Base-by-base conservation (phyloP, 2,113 vertebrate genomes). In the Nasalis larvatus region DNA sequence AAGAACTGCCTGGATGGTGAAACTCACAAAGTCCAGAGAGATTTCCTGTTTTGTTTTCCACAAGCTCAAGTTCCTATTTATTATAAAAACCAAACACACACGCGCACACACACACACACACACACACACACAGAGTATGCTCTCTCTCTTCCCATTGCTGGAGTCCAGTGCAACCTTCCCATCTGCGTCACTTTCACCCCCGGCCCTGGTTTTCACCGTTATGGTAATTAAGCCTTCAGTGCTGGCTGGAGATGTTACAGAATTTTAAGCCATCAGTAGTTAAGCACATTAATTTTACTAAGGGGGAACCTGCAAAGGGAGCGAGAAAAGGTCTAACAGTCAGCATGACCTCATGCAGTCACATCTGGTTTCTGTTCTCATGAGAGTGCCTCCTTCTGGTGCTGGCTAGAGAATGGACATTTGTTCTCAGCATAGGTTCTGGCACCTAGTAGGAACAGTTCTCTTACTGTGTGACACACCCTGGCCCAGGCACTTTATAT, bases 11-110 rank as follows among this genome's bases (percentile, higher is more conserved):
- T 93, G 97, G 96, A 98, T 96, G 85, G 92, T 95, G 92, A 96
- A 97, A 96, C 83, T 89, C 78, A 81, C 32, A 17, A 88, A 94
- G 77, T 96, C 87, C 76, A 45, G 85, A 87, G 94, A 97, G 87
- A 90, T 83, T 99, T 98, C 96, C 97, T 98, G 95, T 99, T 98
- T 98, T 98, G 97, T 98, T 98, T 98, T 98, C 97, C 47, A 98
- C 97, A 97, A 98, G 90, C 98, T 97, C 96, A 97, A 98, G 96
- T 95, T 98, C 98, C 96, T 97, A 74, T 98, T 97, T 97, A 97
- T 98, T 94, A 95, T 49, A 93, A 60, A 95, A 81, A 30, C 5
- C 63, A 84, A 32, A 58, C 49, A 63, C 89, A 89, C 81, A 49
- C 20, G 40, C 17, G 4, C 60, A 96, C 40, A 69, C 27, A 37